Base-by-base conservation (phyloP, 2,797 vertebrate species). In the Odontamblyopus lacepedii region DNA sequence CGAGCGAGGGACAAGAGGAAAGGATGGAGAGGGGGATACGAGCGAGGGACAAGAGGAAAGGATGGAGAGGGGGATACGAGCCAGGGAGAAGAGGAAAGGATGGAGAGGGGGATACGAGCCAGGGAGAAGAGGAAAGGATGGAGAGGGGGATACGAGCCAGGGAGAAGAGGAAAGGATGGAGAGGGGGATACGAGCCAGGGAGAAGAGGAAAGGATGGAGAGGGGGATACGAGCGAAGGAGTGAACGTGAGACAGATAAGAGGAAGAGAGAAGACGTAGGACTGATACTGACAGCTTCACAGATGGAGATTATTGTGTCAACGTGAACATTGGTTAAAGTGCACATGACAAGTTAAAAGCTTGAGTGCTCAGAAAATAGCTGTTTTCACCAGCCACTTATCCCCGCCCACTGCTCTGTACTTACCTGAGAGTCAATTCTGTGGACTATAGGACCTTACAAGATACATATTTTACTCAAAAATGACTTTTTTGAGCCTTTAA, bases 11-110 rank as follows among this genome's bases (percentile, higher is more conserved):
- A 74, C 74, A 76, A 68, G 55, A 72, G 70, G 67, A 78, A 3
- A 62, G 72, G 79, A 81, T 70, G 85, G 88, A 92, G 87, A 88
- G 92, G 91, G 44, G n/a, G 61, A 63, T 68, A 67, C 70, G 77
- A 68, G 2, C 51, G 68, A 55, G 23, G 19, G 66, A 73, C 74
- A 75, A 68, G 55, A 72, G 70, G 67, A 78, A 3, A 62, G 72
- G 79, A 82, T 70, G 85, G 88, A 92, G 87, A 88, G 92, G 91
- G 50, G n/a, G 61, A 63, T 68, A 67, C 69, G 80, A 83, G 82
- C 19, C 48, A 83, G 60, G 75, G 73, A 74, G 75, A 76, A 68
- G 55, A 72, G 70, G 67, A 78, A 3, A 62, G 72, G 79, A 81
- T 70, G 85, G 88, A 92, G 87, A 88, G 92, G 91, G 44, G n/a